Evolutionary conservation across 1,140 invertebrate genomes (phyloP).

Genomic region (Tetragnatha versicolor): DNA sequence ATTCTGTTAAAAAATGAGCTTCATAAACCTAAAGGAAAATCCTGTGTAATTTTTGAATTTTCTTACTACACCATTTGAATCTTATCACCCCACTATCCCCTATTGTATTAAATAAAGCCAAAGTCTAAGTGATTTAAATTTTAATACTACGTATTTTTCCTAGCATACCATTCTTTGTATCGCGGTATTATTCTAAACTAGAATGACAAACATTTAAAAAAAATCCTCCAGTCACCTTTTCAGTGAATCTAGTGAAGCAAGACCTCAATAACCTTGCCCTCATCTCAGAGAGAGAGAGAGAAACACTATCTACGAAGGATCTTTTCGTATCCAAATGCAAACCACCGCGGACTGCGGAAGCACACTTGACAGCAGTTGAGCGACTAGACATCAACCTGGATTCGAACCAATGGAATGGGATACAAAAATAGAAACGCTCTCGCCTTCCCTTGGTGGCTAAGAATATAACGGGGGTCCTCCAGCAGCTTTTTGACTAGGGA

Average conservation of each 20-base stretch:
- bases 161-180: too few relatives aligned
- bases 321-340: constrained; percentile 19
- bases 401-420: constrained; percentile 11
- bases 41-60: too few relatives aligned
- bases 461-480: constrained; percentile 1
- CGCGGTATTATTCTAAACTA: too few relatives aligned
- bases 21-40: too few relatives aligned
- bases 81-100: too few relatives aligned
- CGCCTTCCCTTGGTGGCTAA: background rate
- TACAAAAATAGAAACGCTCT: constrained; percentile 3
- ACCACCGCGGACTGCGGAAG: constrained; percentile 40
- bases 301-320: too few relatives aligned
- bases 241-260: background rate
- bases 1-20: too few relatives aligned
- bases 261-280: background rate
- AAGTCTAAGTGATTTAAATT: too few relatives aligned
- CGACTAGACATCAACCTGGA: constrained; percentile 45
- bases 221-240: background rate
- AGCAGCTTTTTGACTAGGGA: background rate
- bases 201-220: too few relatives aligned
- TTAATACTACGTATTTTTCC: too few relatives aligned
- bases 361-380: constrained; percentile 9
- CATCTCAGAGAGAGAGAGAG: background rate
- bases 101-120: too few relatives aligned
- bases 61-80: too few relatives aligned